Evolutionary conservation across 2,797 vertebrate genomes (phyloP), one percentile per base, ranked within the genome.

Genomic region (Chaetophractus vellerosus): DNA sequence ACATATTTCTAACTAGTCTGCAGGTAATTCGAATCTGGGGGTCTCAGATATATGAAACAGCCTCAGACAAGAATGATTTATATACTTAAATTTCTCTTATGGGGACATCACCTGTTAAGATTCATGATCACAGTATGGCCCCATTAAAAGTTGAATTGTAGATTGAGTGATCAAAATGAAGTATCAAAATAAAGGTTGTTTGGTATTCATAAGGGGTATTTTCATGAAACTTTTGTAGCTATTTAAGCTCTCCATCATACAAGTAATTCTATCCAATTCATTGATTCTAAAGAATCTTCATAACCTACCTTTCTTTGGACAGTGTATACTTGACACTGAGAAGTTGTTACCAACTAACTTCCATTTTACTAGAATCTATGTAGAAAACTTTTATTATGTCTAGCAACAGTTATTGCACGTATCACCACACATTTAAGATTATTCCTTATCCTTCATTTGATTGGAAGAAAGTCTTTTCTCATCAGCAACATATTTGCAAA

Each of bases 31-130:
- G 36, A 68, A 48, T 64, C 50, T 33, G 7, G 1, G 18, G 2
- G 1, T 31, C 59, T 87, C 21, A 74, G 38, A 50, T 4, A 52
- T 38, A 85, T 1, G 50, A 61, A 50, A 11, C 68, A 66, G 68
- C 41, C 41, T 78, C 52, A 16, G 83, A 78, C 50, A 23, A 48
- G 24, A 75, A 57, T 71, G 69, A 61, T 81, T 48, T 88, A 36
- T 85, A 72, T 93, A 79, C 36, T 18, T 50, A 28, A 50, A 88
- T 90, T 89, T 79, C 64, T 92, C 2, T 72, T 91, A 33, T 38
- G 15, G 10, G 1, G 64, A 9, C 80, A 84, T 66, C 10, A 61
- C 1, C 24, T 81, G 55, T 28, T n/a, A 86, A 80, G 24, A 69
- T 24, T 78, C 23, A 21, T 66, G 41, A 2, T 88, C 45, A 59